phyloP scores from a whole-genome alignment of 2,113 vertebrate species.

The Channa argus region DNA sequence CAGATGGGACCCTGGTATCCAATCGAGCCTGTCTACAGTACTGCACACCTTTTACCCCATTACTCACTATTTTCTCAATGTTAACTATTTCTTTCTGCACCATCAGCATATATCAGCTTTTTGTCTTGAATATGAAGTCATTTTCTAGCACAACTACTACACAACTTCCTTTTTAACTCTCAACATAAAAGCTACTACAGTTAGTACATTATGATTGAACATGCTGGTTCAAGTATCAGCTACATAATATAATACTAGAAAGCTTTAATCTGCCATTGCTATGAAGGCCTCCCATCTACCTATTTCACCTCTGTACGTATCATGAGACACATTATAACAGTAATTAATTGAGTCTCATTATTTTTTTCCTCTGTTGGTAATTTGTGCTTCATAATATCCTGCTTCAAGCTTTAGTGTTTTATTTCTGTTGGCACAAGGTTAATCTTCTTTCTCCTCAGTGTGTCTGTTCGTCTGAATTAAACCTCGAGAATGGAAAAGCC shows the following conservation, averaged over 20 bases:
- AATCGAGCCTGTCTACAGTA: neutral
- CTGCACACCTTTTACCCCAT: neutral
- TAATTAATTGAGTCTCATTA: constrained; percentile 23
- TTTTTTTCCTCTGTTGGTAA: constrained; percentile 10
- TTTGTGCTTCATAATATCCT: constrained; percentile 14
- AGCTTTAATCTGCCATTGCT: no score
- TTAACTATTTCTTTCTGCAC: neutral
- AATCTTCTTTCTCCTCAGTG: neutral
- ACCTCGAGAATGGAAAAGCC: neutral
- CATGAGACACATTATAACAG: constrained; percentile 22
- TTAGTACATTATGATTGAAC: no score
- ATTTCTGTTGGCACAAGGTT: neutral
- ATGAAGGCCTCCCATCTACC: neutral
- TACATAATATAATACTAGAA: no score
- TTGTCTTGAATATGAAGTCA: no score
- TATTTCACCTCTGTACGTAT: constrained; percentile 16
- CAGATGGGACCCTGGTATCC: constrained; percentile 7
- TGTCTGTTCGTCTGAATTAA: neutral
- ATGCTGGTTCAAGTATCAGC: no score
- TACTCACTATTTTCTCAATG: neutral
- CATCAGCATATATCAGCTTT: no score
- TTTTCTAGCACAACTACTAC: no score
- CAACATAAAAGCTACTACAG: no score
- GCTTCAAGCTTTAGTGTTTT: constrained; percentile 11
- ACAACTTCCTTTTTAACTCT: no score